These are phyloP conservation scores for Asteroscopus sphinx DNA, from an alignment of 2,888 invertebrate genomes.

Conservation along the genomic window DNA sequence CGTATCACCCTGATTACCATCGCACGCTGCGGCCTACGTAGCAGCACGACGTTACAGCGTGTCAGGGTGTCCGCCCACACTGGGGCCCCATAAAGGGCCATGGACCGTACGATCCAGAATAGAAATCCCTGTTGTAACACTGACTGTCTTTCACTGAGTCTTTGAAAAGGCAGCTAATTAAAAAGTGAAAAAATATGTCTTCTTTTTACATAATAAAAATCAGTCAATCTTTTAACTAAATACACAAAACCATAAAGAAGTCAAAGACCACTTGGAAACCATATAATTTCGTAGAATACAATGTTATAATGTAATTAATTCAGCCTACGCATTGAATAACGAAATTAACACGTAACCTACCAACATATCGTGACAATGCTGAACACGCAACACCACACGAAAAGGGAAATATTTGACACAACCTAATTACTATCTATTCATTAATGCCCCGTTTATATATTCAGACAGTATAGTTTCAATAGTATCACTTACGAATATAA, in stretches of 20 bases:
- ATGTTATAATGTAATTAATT: constrained; percentile 11
- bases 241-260: constrained; percentile 2
- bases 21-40: no score
- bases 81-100: no score
- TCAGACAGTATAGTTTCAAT: no score
- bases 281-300: constrained; percentile 18
- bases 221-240: no score
- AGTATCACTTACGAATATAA: no score
- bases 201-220: no score
- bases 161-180: neutral
- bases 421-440: constrained; percentile 21
- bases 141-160: neutral
- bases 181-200: neutral
- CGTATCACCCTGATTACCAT: no score
- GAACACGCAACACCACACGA: constrained; percentile 39
- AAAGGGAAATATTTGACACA: constrained; percentile 21
- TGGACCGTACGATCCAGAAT: no score
- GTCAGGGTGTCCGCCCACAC: no score
- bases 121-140: no score
- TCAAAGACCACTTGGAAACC: neutral
- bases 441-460: no score
- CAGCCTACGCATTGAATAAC: neutral
- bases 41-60: no score
- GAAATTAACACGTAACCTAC: constrained; percentile 36
- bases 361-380: constrained; percentile 24